A percentile compares a stretch with the other conserved stretches of the same genome.
phyloP scores from a whole-genome alignment of 2,113 vertebrate genomes.

The Pteropus alecto region DNA sequence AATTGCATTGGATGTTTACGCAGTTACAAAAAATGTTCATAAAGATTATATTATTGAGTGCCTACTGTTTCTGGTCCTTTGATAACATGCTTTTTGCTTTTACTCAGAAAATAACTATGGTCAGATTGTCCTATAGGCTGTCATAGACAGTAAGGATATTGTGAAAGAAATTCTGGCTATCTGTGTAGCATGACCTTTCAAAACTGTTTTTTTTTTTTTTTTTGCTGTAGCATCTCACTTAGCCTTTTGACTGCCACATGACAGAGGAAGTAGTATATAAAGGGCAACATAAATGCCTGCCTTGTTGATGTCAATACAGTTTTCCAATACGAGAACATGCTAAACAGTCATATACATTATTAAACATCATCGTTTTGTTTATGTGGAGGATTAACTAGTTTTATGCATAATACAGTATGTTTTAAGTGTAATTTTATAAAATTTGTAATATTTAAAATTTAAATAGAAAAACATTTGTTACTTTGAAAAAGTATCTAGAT shows the following conservation, averaged over 20 bases:
- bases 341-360: not conserved
- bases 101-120: slow-evolving; percentile 75
- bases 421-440: slow-evolving; percentile 8
- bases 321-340: not conserved
- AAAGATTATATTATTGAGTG: slow-evolving; percentile 67
- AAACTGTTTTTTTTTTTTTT: slow-evolving; percentile 55
- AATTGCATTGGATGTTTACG: slow-evolving; percentile 70
- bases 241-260: slow-evolving; percentile 76
- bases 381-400: not conserved
- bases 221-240: slow-evolving; percentile 56
- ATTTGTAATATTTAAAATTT: not conserved
- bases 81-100: slow-evolving; percentile 61
- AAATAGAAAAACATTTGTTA: not conserved
- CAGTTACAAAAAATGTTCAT: slow-evolving; percentile 72
- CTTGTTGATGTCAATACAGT: slow-evolving; percentile 8
- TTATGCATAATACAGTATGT: not conserved
- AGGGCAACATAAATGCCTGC: slow-evolving; percentile 57
- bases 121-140: slow-evolving; percentile 71
- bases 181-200: slow-evolving; percentile 73
- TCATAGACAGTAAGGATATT: slow-evolving; percentile 73
- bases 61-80: slow-evolving; percentile 68
- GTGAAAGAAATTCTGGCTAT: slow-evolving; percentile 71
- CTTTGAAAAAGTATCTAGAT: not conserved
- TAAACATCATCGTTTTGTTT: slow-evolving; percentile 15
- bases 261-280: slow-evolving; percentile 69